phyloP scores from a whole-genome alignment of 2,888 invertebrate species.

The Tetrapedia diversipes region DNA sequence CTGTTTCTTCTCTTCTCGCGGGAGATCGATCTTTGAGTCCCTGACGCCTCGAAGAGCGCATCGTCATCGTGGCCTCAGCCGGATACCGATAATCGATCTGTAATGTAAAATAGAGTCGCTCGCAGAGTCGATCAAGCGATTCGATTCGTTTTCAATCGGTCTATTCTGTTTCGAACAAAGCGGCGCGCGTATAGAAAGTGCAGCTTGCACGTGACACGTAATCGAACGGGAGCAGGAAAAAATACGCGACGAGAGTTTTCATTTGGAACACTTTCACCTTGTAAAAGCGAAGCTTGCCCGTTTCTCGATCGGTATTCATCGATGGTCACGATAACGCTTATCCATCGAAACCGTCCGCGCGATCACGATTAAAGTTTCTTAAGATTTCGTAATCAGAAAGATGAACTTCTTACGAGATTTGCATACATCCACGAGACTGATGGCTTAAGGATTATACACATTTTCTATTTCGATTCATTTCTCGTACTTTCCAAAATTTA shows the following conservation, averaged over 20 bases:
- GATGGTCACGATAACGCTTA: neutral
- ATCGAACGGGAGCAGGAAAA: constrained; percentile 33
- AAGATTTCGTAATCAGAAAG: constrained; percentile 53
- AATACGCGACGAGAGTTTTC: constrained; percentile 1
- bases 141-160: neutral
- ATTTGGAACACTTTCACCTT: constrained; percentile 27
- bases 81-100: constrained; percentile 22
- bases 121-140: neutral
- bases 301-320: constrained; percentile 27
- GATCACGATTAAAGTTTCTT: constrained; percentile 16
- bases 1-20: neutral
- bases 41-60: constrained; percentile 8
- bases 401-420: constrained; percentile 74
- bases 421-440: constrained; percentile 62
- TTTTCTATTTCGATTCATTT: constrained; percentile 47
- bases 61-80: neutral
- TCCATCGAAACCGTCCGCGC: constrained; percentile 46
- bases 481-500: neutral
- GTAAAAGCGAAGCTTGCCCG: neutral
- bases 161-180: constrained; percentile 1
- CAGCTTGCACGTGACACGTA: constrained; percentile 42
- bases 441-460: constrained; percentile 52
- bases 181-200: constrained; percentile 37
- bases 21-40: neutral
- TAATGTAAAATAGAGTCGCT: neutral